A percentile compares a stretch with the other conserved stretches of the same genome.
phyloP scores from a whole-genome alignment of 1,140 invertebrate genomes.

The Leptopilina boulardi region DNA sequence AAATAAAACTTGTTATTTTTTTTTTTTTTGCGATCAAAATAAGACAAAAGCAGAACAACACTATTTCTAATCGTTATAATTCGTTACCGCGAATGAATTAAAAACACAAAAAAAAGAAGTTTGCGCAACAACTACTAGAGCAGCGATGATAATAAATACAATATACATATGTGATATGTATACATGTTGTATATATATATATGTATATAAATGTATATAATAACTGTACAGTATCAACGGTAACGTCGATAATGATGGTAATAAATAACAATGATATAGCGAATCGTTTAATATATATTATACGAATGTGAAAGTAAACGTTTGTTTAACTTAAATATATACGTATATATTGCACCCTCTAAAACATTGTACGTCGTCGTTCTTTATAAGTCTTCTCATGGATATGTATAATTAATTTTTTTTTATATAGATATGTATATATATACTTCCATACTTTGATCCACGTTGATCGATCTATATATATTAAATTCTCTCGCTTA shows the following conservation, averaged over 20 bases:
- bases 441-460: slow-evolving; percentile 40
- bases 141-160: slow-evolving; percentile 37
- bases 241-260: slow-evolving; percentile 18
- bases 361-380: slow-evolving; percentile 51
- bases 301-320: slow-evolving; percentile 24
- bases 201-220: slow-evolving; percentile 34
- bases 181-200: slow-evolving; percentile 32
- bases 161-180: slow-evolving; percentile 37
- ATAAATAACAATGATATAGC: slow-evolving; percentile 38
- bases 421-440: slow-evolving; percentile 49
- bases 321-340: slow-evolving; percentile 25
- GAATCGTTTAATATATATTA: background rate
- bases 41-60: background rate
- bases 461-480: slow-evolving; percentile 5
- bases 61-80: background rate
- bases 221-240: slow-evolving; percentile 44
- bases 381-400: slow-evolving; percentile 49
- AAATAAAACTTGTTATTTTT: background rate
- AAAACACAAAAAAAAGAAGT: slow-evolving; percentile 4
- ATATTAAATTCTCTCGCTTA: background rate
- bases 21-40: slow-evolving; percentile 27
- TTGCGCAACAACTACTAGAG: slow-evolving; percentile 10
- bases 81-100: background rate
- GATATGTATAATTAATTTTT: slow-evolving; percentile 49
- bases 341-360: slow-evolving; percentile 42